phyloP scores from a whole-genome alignment of 2,888 invertebrate genomes.

The Teleogryllus oceanicus region DNA sequence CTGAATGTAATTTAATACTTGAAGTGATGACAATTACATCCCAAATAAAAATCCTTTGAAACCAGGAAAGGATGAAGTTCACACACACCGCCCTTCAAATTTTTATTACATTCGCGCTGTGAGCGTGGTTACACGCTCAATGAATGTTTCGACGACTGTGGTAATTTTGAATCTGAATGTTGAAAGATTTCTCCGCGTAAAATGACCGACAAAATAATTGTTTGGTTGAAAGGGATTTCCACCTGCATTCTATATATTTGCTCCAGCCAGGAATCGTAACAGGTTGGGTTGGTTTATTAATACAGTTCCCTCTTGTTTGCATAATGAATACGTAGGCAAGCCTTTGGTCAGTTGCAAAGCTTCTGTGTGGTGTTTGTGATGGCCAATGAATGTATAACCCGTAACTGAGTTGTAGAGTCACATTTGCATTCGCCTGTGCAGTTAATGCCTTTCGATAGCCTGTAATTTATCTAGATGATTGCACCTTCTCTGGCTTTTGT shows the following conservation, averaged over 20 bases:
- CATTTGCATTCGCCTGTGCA: neutral
- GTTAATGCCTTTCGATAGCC: conserved; percentile 1
- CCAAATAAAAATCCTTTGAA: too few species aligned
- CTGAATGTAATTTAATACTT: too few species aligned
- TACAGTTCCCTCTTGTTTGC: neutral
- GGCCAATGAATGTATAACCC: neutral
- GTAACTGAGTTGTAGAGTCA: neutral
- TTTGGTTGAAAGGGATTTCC: too few species aligned
- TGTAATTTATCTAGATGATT: neutral
- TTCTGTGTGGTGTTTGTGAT: conserved; percentile 5
- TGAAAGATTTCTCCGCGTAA: too few species aligned
- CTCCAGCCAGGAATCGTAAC: neutral
- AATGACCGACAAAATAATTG: too few species aligned
- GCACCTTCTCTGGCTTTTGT: neutral
- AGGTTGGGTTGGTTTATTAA: neutral
- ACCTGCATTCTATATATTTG: neutral
- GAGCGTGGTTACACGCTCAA: too few species aligned
- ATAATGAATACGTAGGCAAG: neutral
- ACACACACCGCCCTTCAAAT: too few species aligned
- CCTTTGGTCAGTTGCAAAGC: neutral
- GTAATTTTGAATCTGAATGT: too few species aligned
- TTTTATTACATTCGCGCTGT: too few species aligned
- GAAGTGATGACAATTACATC: too few species aligned
- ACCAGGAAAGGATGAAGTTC: too few species aligned
- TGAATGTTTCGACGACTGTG: too few species aligned